Conservation (phyloP, 2,797 vertebrate species). For the Sebastes hubbsi region DNA sequence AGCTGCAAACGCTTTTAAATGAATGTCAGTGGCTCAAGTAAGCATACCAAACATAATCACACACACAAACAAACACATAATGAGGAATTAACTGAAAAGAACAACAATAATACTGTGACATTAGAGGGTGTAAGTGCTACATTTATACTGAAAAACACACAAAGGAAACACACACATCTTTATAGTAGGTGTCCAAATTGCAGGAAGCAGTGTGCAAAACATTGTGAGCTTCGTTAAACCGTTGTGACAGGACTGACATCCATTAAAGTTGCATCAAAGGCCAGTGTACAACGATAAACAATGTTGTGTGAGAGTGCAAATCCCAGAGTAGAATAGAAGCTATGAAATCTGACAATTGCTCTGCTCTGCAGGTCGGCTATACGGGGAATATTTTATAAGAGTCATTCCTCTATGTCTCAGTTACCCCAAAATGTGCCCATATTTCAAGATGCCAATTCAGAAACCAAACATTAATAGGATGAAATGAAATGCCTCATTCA, state of each 20-base stretch:
- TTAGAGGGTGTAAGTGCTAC: neutral
- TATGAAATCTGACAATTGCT: neutral
- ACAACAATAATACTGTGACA: neutral
- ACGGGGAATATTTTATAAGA: neutral
- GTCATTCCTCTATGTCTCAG: neutral
- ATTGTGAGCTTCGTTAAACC: neutral
- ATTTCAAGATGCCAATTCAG: neutral
- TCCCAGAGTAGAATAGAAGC: neutral
- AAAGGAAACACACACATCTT: neutral
- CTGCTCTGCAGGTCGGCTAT: too few species aligned
- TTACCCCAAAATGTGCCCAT: neutral
- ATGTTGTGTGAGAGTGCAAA: neutral
- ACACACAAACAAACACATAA: neutral
- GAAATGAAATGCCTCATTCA: too few species aligned
- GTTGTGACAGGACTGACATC: neutral
- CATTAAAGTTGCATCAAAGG: neutral
- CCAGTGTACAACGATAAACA: neutral
- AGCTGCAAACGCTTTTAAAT: neutral
- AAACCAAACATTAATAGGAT: neutral
- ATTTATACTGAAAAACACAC: neutral
- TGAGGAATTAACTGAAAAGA: neutral
- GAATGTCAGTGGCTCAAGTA: neutral
- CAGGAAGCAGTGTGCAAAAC: neutral
- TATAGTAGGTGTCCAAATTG: neutral
- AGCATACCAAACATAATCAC: neutral